phyloP scores from a whole-genome alignment of 2,113 vertebrate genomes.

The Alectura lathami region DNA sequence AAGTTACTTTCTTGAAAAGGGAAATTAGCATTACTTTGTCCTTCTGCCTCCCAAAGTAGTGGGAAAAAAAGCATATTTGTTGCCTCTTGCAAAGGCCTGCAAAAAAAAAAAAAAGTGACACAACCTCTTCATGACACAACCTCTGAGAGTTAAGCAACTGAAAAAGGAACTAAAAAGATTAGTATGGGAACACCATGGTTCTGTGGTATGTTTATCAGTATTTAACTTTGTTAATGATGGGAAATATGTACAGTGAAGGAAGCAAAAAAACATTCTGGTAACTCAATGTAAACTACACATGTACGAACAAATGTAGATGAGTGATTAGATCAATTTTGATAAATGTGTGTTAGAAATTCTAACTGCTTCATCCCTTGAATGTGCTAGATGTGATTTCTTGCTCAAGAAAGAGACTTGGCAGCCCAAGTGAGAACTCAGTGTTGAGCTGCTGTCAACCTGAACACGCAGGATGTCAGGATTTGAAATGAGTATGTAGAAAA shows the following conservation, averaged over 20 bases:
- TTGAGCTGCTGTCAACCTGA: background rate
- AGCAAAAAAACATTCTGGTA: background rate
- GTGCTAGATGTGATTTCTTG: background rate
- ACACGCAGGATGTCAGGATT: rapidly evolving
- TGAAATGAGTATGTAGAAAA: background rate
- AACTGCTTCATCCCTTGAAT: background rate
- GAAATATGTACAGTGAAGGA: background rate
- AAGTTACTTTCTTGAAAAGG: background rate
- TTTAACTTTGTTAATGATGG: background rate
- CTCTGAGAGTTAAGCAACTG: background rate
- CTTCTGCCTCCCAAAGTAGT: background rate
- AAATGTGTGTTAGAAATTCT: background rate
- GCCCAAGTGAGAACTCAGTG: background rate
- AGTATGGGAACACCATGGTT: background rate
- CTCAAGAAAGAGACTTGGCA: background rate
- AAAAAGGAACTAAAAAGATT: too few relatives aligned
- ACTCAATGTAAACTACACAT: background rate
- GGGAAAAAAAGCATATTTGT: background rate
- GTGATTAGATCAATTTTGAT: background rate
- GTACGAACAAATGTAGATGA: background rate
- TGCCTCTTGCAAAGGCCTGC: background rate
- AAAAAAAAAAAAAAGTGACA: background rate
- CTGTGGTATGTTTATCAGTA: rapidly evolving
- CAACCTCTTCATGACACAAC: background rate
- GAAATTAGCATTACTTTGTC: background rate